These are phyloP conservation scores for Agapetus fuscipes DNA, from an alignment of 2,888 invertebrate genomes.

Conservation along the genomic window DNA sequence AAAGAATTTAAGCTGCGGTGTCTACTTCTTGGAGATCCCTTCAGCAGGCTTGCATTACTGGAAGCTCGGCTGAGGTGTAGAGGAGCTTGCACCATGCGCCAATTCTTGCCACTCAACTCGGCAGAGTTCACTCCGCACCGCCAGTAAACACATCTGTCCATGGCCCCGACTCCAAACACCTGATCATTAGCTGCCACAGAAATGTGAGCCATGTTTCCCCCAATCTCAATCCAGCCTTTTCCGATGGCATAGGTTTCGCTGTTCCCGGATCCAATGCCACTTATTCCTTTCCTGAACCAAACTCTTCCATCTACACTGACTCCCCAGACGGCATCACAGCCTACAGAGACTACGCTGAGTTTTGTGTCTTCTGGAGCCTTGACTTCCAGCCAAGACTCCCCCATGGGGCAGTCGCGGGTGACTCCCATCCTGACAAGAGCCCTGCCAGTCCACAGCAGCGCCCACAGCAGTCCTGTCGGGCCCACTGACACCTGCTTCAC, in stretches of 20 bases:
- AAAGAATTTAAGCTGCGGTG: conserved; percentile 61
- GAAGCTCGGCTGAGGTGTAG: conserved; percentile 76
- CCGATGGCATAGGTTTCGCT: conserved; percentile 72
- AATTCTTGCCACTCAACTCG: conserved; percentile 79
- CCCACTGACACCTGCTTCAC: conserved; percentile 80
- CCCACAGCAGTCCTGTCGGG: conserved; percentile 80
- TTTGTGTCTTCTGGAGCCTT: conserved; percentile 61
- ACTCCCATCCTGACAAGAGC: conserved; percentile 75
- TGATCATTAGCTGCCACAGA: conserved; percentile 86
- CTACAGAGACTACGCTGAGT: conserved; percentile 71
- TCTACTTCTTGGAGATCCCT: conserved; percentile 48
- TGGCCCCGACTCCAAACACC: conserved; percentile 76
- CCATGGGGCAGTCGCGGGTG: conserved; percentile 64
- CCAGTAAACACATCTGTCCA: conserved; percentile 73
- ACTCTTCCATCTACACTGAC: conserved; percentile 73
- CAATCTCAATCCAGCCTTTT: conserved; percentile 83
- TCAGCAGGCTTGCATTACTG: conserved; percentile 64
- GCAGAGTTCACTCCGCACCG: conserved; percentile 64
- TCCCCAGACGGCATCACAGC: conserved; percentile 69
- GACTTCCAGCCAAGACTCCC: conserved; percentile 71
- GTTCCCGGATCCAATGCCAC: conserved; percentile 59
- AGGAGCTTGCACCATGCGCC: conserved; percentile 71
- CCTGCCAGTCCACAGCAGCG: conserved; percentile 72
- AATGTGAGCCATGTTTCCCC: conserved; percentile 71
- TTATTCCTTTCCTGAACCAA: conserved; percentile 74